Percentiles rank a stretch among this genome's conserved stretches.
Evolutionary conservation across 2,113 vertebrate species (phyloP).

Genomic region (Chloroceryle aenea): DNA sequence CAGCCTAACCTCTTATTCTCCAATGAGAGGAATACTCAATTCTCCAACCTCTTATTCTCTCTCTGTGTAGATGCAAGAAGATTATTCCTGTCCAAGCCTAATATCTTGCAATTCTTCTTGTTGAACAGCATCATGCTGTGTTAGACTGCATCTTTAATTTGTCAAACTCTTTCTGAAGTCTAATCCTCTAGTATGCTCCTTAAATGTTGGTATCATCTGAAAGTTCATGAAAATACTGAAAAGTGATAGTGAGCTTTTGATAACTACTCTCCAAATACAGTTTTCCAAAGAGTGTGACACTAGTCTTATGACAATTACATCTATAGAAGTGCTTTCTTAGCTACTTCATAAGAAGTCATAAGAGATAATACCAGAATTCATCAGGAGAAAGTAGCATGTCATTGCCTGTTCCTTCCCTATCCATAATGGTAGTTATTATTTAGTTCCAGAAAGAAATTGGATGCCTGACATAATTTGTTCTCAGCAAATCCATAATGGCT

Average conservation of each 20-base stretch:
- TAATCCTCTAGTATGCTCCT: neutral
- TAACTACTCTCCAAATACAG: neutral
- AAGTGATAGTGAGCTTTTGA: neutral
- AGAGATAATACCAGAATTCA: neutral
- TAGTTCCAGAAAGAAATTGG: slow-evolving; percentile 2
- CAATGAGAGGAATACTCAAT: neutral
- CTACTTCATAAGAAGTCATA: neutral
- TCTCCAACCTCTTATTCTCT: neutral
- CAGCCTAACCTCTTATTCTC: neutral
- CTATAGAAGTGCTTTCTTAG: neutral
- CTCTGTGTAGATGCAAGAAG: neutral
- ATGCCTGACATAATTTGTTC: neutral
- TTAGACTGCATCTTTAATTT: neutral
- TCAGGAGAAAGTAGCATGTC: neutral
- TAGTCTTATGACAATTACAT: neutral
- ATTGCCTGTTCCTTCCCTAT: neutral
- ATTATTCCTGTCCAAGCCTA: neutral
- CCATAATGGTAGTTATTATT: neutral
- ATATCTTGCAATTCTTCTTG: neutral
- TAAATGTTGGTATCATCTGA: neutral
- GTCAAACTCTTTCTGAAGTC: neutral
- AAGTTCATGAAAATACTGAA: neutral
- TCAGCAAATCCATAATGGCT: neutral
- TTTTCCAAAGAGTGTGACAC: neutral
- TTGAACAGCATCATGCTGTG: neutral